These are phyloP conservation scores for Heteromurus nitidus DNA, from an alignment of 2,888 invertebrate genomes.

Conservation along the genomic window DNA sequence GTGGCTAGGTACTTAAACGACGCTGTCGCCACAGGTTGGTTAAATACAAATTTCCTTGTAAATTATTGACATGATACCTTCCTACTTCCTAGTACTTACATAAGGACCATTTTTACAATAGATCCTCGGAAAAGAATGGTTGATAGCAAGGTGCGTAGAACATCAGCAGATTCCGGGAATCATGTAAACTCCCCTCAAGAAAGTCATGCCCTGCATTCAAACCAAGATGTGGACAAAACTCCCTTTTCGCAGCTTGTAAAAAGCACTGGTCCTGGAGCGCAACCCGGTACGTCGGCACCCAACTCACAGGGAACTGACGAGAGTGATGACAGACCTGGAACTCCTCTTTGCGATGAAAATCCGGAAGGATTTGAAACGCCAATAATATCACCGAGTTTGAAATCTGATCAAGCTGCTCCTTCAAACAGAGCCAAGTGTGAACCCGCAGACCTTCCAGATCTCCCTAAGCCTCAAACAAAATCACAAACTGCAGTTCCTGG, in stretches of 20 bases:
- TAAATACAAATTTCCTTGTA: background rate
- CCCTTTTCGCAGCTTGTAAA: background rate
- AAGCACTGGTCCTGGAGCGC: slow-evolving; percentile 27
- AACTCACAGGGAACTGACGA: slow-evolving; percentile 78
- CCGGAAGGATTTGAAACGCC: slow-evolving; percentile 80
- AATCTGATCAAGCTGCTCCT: slow-evolving; percentile 1
- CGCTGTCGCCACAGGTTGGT: slow-evolving; percentile 55
- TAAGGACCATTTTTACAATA: background rate
- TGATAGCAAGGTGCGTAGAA: slow-evolving; percentile 71
- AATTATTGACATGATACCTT: slow-evolving; percentile 4
- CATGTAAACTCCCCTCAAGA: slow-evolving; percentile 62
- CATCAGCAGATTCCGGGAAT: slow-evolving; percentile 73
- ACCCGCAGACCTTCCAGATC: slow-evolving; percentile 9
- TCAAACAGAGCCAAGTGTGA: slow-evolving; percentile 25
- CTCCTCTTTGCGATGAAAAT: slow-evolving; percentile 88
- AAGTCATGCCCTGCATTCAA: slow-evolving; percentile 68
- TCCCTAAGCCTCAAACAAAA: slow-evolving; percentile 36
- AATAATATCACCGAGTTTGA: background rate
- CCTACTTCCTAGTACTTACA: background rate
- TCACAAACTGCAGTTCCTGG: slow-evolving; percentile 41
- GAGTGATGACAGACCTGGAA: slow-evolving; percentile 86
- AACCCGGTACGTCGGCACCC: slow-evolving; percentile 46
- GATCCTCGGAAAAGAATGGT: slow-evolving; percentile 69
- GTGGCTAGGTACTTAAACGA: slow-evolving; percentile 58
- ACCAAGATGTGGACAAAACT: slow-evolving; percentile 75